A percentile compares a stretch with the other conserved stretches of the same genome.
Evolutionary conservation across 2,888 invertebrate genomes (phyloP).

Genomic region (Drosophila buzzatii): DNA sequence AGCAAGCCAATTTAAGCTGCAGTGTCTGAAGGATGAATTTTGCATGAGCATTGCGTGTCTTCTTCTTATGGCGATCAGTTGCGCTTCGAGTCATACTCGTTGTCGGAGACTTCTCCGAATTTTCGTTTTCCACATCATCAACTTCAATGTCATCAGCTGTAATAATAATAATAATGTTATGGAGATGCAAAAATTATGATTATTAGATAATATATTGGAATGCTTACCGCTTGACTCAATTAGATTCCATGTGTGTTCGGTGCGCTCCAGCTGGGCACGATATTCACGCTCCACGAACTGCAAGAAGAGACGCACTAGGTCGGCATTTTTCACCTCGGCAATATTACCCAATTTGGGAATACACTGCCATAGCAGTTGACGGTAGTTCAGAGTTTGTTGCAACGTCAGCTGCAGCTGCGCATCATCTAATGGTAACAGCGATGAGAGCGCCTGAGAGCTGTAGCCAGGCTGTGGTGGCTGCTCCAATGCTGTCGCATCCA

Average conservation of each 20-base stretch:
- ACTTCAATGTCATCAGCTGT: slow-evolving; percentile 37
- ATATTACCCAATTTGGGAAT: slow-evolving; percentile 91
- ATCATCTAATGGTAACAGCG: slow-evolving; percentile 45
- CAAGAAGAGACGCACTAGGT: slow-evolving; percentile 92
- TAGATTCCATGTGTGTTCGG: slow-evolving; percentile 87
- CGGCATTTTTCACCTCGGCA: slow-evolving; percentile 92
- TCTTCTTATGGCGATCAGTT: slow-evolving; percentile 32
- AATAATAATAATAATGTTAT: neutral
- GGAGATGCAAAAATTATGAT: neutral
- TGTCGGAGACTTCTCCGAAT: slow-evolving; percentile 60
- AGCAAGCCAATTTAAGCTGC: slow-evolving; percentile 90
- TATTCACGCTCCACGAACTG: slow-evolving; percentile 89
- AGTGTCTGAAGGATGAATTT: slow-evolving; percentile 85
- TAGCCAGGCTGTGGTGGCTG: slow-evolving; percentile 20
- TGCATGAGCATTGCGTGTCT: slow-evolving; percentile 55
- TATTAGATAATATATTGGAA: neutral
- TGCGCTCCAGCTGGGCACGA: slow-evolving; percentile 87
- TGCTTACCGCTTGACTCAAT: slow-evolving; percentile 69
- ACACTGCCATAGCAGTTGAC: slow-evolving; percentile 92
- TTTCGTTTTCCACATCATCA: slow-evolving; percentile 66
- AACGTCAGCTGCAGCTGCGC: slow-evolving; percentile 45
- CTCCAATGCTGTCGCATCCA: slow-evolving; percentile 1
- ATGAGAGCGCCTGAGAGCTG: slow-evolving; percentile 50
- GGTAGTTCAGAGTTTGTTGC: slow-evolving; percentile 87
- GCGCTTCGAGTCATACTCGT: neutral